Evolutionary conservation across 2,113 vertebrate species (phyloP), one percentile per base, ranked within the genome.

Genomic region (Cebidichthys violaceus): DNA sequence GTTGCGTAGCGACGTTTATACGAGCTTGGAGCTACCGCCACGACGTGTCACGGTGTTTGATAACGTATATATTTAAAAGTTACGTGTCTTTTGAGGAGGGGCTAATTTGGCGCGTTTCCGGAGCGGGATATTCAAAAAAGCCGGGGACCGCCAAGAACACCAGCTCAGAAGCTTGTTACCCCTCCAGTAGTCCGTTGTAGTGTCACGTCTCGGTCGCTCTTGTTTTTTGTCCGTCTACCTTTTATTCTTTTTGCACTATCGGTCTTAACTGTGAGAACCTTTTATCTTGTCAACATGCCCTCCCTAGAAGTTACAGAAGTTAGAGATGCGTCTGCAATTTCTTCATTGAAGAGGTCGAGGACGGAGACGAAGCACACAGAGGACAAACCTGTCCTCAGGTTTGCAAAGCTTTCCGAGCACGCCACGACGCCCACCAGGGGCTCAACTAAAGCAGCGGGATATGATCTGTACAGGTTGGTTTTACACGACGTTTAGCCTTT

Each of bases 381-480:
- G 0, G 65, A 55, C 1, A 86, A 33, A 66, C 3, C 71, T 0
- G 86, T 95, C 50, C 93, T 96, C 8, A 90, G 75, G 15, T 99
- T 99, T 81, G 94, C 95, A 2, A 97, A 95, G 72, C 95, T 99
- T 0, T 96, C 97, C 0, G 96, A 97, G 20, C 92, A 97, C 37
- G 98, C 98, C 9, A 95, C 77, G 0, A n/a, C 96, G 0, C 98
- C 98, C 0, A 97, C 94, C 47, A 90, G 92, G 65, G 98, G 97
- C 22, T 99, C 98, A 0, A 13, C 90, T 2, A 96, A 95, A 62
- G 96, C 97, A 0, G 98, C 98, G 0, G 98, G 98, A 47, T 99
- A 96, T 69, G 98, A 99, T 45, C 92, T 99, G 0, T 98, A 98
- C 96, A 99, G 98, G 98, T 99, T 86, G 89, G 95, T 76, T 35